Base-by-base conservation (phyloP, 2,888 invertebrate species). In the Cosmia trapezina region DNA sequence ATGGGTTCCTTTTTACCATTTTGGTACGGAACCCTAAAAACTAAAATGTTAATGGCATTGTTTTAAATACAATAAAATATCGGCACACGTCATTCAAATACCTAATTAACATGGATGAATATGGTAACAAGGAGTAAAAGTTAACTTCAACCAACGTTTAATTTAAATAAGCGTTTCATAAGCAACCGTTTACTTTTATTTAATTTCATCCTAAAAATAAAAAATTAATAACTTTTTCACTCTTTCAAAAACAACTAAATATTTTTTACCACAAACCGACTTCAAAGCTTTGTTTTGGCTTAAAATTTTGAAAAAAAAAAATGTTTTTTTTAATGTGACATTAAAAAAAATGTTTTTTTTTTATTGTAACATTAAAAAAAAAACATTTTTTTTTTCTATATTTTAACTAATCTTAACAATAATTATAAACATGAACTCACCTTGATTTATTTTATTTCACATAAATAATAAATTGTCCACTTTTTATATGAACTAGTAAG, bases 101-200 rank as follows among this genome's bases (percentile, higher is more conserved):
- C 45, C 33, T 37, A 51, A 71, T 51, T 59, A 45, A 51, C 19
- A 59, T 71, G 4, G 6, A 22, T 70, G 51, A 45, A 19, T 59
- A 37, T 59, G 70, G 28, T 59, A 59, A 71, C 9, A 6, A 22
- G 33, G 17, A 33, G 57, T 51, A 43, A 19, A 57, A 70, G 14
- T 43, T 49, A 57, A 70, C 69, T 6, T 37, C 45, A 2, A 51
- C 14, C 19, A 33, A 3, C 5, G 22, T 19, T 33, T 70, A 2
- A 43, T 57, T 43, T 70, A 43, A 67, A 56, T 22, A 3, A 19
- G 47, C 17, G 17, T 41, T 47, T 56, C 17, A 17, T 8, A 19
- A 28, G 11, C 7, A 51, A 14, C 28, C 41, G 9, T 45, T 62
- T 41, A 37, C 4, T 68, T 49, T 49, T 12, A 33, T 61, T 49